These are phyloP conservation scores for Pseudopodoces humilis DNA, from an alignment of 2,113 vertebrate genomes.

Conservation along the genomic window DNA sequence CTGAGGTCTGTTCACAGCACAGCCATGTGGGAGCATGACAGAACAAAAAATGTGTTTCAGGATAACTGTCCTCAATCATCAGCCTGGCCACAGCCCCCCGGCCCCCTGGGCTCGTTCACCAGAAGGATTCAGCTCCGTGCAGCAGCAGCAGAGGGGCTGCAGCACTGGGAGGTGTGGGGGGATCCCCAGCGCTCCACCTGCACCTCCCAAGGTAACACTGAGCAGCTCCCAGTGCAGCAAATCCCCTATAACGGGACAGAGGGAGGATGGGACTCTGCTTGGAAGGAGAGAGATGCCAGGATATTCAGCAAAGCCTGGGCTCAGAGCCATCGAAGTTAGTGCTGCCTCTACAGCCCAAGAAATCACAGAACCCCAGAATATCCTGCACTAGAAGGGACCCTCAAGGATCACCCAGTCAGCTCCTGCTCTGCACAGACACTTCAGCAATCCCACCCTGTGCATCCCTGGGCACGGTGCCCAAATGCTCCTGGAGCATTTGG, in stretches of 20 bases:
- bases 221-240: neutral
- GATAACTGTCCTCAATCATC: neutral
- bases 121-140: neutral
- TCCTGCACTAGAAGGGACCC: neutral
- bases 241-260: neutral
- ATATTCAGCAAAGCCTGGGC: neutral
- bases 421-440: neutral
- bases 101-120: neutral
- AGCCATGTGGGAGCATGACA: neutral
- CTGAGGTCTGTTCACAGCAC: neutral
- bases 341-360: neutral
- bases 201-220: neutral
- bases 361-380: neutral
- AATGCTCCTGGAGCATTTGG: neutral
- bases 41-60: neutral
- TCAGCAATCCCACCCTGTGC: neutral
- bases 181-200: neutral
- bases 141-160: neutral
- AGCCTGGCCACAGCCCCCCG: neutral
- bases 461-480: accelerated
- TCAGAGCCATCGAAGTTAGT: neutral
- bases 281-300: neutral
- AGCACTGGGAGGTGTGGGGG: neutral
- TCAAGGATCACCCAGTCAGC: neutral
- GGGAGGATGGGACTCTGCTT: neutral